Percentiles rank a stretch among this genome's conserved stretches.
phyloP scores from a whole-genome alignment of 2,113 vertebrate species.

The Austrofundulus limnaeus region DNA sequence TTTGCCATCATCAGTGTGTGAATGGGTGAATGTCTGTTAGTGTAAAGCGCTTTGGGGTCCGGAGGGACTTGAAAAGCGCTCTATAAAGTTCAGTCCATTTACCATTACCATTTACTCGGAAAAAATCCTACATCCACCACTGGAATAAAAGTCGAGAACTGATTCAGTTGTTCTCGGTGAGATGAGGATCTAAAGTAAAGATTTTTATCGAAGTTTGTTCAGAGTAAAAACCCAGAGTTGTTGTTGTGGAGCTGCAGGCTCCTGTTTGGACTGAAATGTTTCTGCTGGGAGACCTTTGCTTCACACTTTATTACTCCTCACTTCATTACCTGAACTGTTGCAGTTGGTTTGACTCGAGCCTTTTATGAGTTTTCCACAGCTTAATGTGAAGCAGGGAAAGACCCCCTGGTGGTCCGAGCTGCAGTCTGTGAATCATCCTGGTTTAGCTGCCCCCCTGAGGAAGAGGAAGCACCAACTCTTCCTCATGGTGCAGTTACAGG shows the following conservation, averaged over 20 bases:
- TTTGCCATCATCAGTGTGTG: no score
- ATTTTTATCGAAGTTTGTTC: no score
- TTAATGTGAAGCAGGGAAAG: conserved; percentile 26
- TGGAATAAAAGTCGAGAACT: no score
- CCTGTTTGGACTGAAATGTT: conserved; percentile 12
- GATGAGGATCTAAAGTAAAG: not conserved
- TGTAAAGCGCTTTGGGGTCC: no score
- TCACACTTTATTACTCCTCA: not conserved
- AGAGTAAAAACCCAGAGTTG: no score
- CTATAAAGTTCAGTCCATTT: no score
- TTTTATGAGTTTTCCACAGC: conserved; percentile 12
- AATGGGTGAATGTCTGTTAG: no score
- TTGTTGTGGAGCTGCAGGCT: not conserved
- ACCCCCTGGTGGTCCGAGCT: not conserved
- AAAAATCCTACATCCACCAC: no score
- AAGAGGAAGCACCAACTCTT: conserved; percentile 46
- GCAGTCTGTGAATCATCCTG: conserved; percentile 43
- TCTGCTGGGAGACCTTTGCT: conserved; percentile 1
- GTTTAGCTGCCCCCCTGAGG: conserved; percentile 51
- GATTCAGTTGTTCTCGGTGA: no score
- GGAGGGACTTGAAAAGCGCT: no score
- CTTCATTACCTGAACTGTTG: conserved; percentile 18
- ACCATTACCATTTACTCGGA: no score
- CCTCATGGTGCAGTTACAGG: conserved; percentile 29
- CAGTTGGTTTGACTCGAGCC: not conserved